A percentile compares a stretch with the other conserved stretches of the same genome.
Conservation (phyloP, 2,888 invertebrate species). For the Eupithecia tripunctaria region DNA sequence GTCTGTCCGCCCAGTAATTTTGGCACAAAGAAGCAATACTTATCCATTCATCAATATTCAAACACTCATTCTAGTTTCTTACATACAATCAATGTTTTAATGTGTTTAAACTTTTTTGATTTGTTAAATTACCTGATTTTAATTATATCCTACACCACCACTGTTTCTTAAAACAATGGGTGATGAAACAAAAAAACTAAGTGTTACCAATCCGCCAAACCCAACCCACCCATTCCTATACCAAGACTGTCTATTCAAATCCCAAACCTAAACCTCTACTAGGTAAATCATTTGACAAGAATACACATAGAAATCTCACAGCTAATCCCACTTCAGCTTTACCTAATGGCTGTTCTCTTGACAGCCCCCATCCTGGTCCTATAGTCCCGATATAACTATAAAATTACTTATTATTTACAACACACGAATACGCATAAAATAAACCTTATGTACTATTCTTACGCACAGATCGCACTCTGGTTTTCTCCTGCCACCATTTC, state of each 20-base stretch:
- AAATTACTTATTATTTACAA: neutral
- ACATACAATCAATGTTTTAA: neutral
- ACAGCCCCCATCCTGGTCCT: too few relatives aligned
- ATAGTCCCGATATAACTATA: neutral
- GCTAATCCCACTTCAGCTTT: too few relatives aligned
- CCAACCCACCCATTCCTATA: too few relatives aligned
- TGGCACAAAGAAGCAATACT: neutral
- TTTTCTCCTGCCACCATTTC: conserved; percentile 83
- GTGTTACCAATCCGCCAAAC: too few relatives aligned
- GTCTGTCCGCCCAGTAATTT: neutral
- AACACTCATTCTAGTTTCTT: neutral
- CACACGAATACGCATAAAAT: conserved; percentile 6
- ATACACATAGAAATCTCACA: too few relatives aligned
- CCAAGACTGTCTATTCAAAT: too few relatives aligned
- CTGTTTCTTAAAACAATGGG: neutral
- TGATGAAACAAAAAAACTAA: neutral
- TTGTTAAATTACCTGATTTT: neutral
- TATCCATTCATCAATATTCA: neutral
- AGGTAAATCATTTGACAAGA: too few relatives aligned
- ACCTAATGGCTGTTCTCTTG: too few relatives aligned
- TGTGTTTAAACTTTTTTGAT: neutral
- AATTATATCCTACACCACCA: neutral
- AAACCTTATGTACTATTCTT: conserved; percentile 37
- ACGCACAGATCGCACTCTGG: conserved; percentile 57
- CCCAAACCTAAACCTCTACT: too few relatives aligned